A percentile compares a stretch with the other conserved stretches of the same genome.
Evolutionary conservation across 1,140 invertebrate species (phyloP).

Genomic region (Ips typographus): DNA sequence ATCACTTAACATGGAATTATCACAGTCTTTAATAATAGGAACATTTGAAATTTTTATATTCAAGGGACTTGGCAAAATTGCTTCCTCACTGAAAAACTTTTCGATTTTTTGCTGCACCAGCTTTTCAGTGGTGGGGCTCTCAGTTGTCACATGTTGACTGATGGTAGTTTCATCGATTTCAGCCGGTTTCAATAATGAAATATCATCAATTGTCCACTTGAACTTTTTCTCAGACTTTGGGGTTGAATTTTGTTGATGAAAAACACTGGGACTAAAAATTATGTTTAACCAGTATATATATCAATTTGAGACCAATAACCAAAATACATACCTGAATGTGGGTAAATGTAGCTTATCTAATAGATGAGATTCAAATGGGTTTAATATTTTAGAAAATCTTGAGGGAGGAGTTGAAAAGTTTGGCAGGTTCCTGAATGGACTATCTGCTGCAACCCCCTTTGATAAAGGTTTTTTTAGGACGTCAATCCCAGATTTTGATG

Average conservation of each 20-base stretch:
- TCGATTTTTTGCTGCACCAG: constrained; percentile 48
- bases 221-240: constrained; percentile 46
- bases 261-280: constrained; percentile 46
- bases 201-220: constrained; percentile 50
- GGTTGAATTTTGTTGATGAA: constrained; percentile 42
- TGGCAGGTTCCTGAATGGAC: constrained; percentile 42
- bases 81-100: constrained; percentile 46
- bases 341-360: constrained; percentile 46
- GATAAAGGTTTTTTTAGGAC: constrained; percentile 25
- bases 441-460: constrained; percentile 36
- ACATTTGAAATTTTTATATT: constrained; percentile 31
- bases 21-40: constrained; percentile 38
- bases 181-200: constrained; percentile 48
- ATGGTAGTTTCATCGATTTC: constrained; percentile 48
- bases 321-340: constrained; percentile 46
- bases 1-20: not conserved
- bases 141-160: constrained; percentile 42
- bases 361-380: constrained; percentile 48
- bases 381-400: constrained; percentile 43
- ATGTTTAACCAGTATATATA: not conserved
- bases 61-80: constrained; percentile 49
- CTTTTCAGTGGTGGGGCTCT: constrained; percentile 40
- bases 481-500: constrained; percentile 27
- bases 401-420: constrained; percentile 46
- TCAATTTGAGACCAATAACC: not conserved